Base-by-base conservation (phyloP, 2,113 vertebrate species). In the Oryzias celebensis region DNA sequence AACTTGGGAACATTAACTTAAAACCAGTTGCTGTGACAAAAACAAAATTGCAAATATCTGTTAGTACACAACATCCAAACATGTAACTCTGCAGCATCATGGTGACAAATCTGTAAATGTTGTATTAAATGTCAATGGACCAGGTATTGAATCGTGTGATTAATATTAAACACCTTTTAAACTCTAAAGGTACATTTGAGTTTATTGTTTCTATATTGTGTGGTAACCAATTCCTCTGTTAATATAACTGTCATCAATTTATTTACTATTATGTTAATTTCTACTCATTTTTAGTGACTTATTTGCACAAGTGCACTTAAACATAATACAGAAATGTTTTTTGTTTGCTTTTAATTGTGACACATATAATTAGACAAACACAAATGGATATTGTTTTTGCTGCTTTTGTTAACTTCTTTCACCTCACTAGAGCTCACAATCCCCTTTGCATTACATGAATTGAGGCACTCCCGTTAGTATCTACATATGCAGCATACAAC, bases 251-350 rank as follows among this genome's bases (percentile, higher is more conserved):
- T 65, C 72, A 65, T 78, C 75, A 13, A 79, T 78, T 78, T 80
- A 83, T 79, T 77, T 77, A 87, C 75, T 85, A 62, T 81, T 17
- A 65, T 80, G 61, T 73, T 68, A 55, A 68, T 63, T 69, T 69
- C 56, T 62, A 73, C 73, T 78, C 56, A 69, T 81, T 59, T 66
- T 47, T 14, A 60, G 66, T 72, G 77, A 66, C 69, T 57, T 74
- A 64, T 59, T 65, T 91, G 10, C 10, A 36, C 36, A 91, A 92
- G 91, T 91, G 91, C 91, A 92, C 91, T 92, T 91, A 61, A 87
- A 89, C 88, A 82, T 77, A n/a, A 47, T 83, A 88, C 87, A 83
- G 66, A 8, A 64, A 56, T 73, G 67, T 73, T 1, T 45, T 45
- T 49, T 60, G 71, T 47, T 6, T 42, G 12, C 16, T 44, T 69